Conservation (phyloP, 2,797 vertebrate species). For the Buphagus erythrorhynchus region DNA sequence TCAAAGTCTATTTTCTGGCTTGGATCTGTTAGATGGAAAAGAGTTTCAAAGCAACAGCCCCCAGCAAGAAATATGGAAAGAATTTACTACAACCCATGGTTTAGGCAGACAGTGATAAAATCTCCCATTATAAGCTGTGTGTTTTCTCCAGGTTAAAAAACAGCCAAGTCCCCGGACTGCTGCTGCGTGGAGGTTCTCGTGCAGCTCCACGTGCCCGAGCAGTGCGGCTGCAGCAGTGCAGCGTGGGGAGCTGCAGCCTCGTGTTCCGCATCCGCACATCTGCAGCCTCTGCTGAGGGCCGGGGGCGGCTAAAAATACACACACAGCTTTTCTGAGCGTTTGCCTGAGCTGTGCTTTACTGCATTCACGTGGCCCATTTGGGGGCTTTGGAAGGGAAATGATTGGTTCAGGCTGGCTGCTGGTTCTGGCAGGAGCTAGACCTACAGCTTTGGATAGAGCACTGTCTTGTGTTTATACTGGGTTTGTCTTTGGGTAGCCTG, state of each 20-base stretch:
- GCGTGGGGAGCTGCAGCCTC: accelerated
- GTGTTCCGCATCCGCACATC: background rate
- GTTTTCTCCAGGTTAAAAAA: background rate
- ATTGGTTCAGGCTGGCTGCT: background rate
- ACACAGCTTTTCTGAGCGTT: background rate
- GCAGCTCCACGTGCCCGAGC: background rate
- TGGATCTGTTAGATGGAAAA: background rate
- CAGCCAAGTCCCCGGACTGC: accelerated
- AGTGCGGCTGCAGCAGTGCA: background rate
- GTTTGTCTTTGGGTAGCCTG: background rate
- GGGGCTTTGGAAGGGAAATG: background rate
- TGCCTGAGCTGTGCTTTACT: background rate
- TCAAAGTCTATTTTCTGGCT: background rate
- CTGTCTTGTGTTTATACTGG: background rate
- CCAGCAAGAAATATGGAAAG: background rate
- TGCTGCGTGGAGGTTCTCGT: background rate
- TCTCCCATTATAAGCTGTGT: background rate
- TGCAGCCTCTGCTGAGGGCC: background rate
- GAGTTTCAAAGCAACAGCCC: background rate
- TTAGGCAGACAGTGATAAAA: background rate
- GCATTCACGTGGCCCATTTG: accelerated
- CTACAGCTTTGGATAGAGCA: background rate
- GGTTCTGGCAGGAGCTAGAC: background rate
- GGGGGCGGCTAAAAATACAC: background rate
- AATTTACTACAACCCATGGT: background rate